Evolutionary conservation across 2,888 invertebrate genomes (phyloP).

Genomic region (Nasonia oneida): DNA sequence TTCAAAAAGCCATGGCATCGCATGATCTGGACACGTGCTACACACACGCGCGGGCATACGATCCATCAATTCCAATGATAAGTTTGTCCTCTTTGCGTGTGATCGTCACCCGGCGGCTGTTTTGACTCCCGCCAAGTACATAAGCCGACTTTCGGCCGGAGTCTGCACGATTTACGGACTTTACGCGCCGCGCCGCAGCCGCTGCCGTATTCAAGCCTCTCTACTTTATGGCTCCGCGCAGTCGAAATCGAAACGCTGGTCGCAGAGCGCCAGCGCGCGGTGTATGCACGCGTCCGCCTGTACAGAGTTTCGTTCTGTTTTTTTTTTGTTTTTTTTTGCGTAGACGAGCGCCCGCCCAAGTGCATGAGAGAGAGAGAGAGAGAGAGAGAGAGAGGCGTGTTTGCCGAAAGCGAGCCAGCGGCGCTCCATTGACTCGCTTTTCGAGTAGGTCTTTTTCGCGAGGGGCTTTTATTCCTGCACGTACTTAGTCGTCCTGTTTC

Average conservation of each 20-base stretch:
- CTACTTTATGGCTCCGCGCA: conserved; percentile 31
- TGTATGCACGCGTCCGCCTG: conserved; percentile 15
- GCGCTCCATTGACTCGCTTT: conserved; percentile 16
- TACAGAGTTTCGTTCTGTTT: not conserved
- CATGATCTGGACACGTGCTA: too few species aligned
- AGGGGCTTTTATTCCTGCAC: not conserved
- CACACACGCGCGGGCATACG: not conserved
- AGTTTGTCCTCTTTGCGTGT: conserved; percentile 8
- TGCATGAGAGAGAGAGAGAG: not conserved
- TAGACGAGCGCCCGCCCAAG: not conserved
- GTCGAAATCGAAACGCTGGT: conserved; percentile 42
- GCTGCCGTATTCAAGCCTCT: conserved; percentile 20
- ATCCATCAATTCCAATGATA: not conserved
- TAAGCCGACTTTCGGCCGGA: not conserved
- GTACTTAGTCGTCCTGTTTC: not conserved
- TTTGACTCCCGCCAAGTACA: conserved; percentile 18
- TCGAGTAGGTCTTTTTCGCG: not conserved
- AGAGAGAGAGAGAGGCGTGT: not conserved
- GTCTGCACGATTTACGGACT: conserved; percentile 37
- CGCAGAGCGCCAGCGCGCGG: not conserved
- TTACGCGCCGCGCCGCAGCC: not conserved
- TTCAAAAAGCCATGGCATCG: not conserved
- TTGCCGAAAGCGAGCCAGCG: not conserved
- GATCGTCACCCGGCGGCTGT: not conserved
- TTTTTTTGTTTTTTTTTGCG: not conserved